A percentile compares a stretch with the other conserved stretches of the same genome.
Evolutionary conservation across 2,888 invertebrate genomes (phyloP).

Genomic region (Lasioglossum figueresi): DNA sequence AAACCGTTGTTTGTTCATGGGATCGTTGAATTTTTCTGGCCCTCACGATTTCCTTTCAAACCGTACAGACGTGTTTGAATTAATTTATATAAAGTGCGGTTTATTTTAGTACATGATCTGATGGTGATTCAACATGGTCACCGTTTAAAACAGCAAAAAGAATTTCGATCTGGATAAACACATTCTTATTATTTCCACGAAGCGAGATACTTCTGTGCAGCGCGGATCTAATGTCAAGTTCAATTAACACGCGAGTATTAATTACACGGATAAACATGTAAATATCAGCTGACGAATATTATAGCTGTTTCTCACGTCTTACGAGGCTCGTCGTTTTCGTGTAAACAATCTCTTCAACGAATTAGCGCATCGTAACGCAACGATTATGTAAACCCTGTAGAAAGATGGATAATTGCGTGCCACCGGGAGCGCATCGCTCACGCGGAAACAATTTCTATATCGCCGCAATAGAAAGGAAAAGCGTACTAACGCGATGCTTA

Average conservation of each 20-base stretch:
- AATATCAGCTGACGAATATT: neutral
- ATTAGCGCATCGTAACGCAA: slow-evolving; percentile 11
- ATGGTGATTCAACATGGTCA: too few relatives aligned
- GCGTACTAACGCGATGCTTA: slow-evolving; percentile 55
- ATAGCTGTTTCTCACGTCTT: neutral
- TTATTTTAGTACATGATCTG: too few relatives aligned
- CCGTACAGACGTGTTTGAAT: too few relatives aligned
- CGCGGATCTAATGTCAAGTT: neutral
- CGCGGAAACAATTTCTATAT: slow-evolving; percentile 42
- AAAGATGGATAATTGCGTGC: slow-evolving; percentile 41
- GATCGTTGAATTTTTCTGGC: too few relatives aligned
- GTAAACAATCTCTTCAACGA: neutral
- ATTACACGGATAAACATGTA: neutral
- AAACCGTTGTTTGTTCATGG: too few relatives aligned
- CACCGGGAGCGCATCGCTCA: slow-evolving; percentile 27
- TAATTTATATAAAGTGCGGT: too few relatives aligned
- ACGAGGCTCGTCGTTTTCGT: neutral
- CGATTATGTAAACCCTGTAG: slow-evolving; percentile 30
- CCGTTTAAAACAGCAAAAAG: too few relatives aligned
- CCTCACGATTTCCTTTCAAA: too few relatives aligned
- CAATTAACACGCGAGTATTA: neutral
- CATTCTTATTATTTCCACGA: neutral
- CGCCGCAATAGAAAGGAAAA: slow-evolving; percentile 56
- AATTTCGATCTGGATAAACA: neutral
- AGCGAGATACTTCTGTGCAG: neutral